Base-by-base conservation (phyloP, 37 sponge, comb jelly and placozoan genomes). In the Diacarnus erythraeanus region DNA sequence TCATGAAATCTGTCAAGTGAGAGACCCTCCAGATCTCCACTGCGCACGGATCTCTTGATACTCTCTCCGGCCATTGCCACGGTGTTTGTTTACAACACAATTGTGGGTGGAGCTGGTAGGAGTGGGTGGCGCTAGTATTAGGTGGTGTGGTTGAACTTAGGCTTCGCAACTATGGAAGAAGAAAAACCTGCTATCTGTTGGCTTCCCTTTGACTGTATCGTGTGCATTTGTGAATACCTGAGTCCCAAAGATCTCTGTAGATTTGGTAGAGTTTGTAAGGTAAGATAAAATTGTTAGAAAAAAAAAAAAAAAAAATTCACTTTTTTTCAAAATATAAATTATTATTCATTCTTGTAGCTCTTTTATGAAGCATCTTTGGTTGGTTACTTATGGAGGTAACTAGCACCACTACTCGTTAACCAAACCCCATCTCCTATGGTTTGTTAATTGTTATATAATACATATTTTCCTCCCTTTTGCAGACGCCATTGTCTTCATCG, bases 131-230 rank as follows among this genome's bases (percentile, higher is more conserved):
- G 73, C 73, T 72, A 2, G 51, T 38, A 20, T 8, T 5, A 39
- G 10, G 51, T 15, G 51, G 38, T 26, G 18, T 69, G 25, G 70
- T 21, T 63, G 64, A 63, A 12, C 64, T 63, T 63, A 5, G 64
- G 18, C 64, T 25, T 29, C 26, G 26, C 8, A 30, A 6, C 4
- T 12, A n/a, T 63, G 64, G 31, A 63, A 63, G 56, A 44, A 21
- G 47, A 78, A 42, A 38, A 42, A 39, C 35, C 64, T 42, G 59
- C 78, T 17, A 38, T 84, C 23, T 70, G 77, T 36, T 56, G 61
- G 36, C 80, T 90, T 9, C 91, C 91, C 2, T 74, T 84, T 20
- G 82, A 84, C 71, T 87, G 92, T 64, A 56, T 91, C 12, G 72
- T 87, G n/a, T 51, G 37, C 31, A 67, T 91, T 34, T 87, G 80